A percentile compares a stretch with the other conserved stretches of the same genome.
Evolutionary conservation across 2,797 vertebrate genomes (phyloP).

Genomic region (Uromys caudimaculatus): DNA sequence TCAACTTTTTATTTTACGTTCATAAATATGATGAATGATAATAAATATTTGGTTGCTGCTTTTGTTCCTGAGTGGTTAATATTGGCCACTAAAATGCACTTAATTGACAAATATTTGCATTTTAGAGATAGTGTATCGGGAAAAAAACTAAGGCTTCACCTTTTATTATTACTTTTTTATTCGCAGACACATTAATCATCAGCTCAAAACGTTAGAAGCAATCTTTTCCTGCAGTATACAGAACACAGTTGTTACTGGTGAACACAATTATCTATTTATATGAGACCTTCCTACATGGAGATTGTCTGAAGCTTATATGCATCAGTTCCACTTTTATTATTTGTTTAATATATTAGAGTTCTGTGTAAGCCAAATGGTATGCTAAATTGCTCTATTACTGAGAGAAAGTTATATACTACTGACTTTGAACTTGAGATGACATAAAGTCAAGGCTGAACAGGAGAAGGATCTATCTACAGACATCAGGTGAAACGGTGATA

Average conservation of each 20-base stretch:
- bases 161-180: conserved; percentile 66
- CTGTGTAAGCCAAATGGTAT: not conserved
- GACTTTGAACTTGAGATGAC: not conserved
- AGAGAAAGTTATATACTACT: not conserved
- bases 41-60: conserved; percentile 59
- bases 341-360: conserved; percentile 52
- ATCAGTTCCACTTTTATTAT: conserved; percentile 34
- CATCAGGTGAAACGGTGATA: not conserved
- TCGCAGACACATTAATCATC: conserved; percentile 69
- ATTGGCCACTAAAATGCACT: conserved; percentile 49
- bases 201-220: conserved; percentile 50
- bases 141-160: conserved; percentile 30
- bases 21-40: not conserved
- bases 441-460: not conserved
- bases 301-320: conserved; percentile 27
- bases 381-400: not conserved
- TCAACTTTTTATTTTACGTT: conserved; percentile 29
- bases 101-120: conserved; percentile 71
- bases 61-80: conserved; percentile 27
- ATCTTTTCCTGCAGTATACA: conserved; percentile 49
- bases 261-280: conserved; percentile 60
- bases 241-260: conserved; percentile 35
- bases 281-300: not conserved
- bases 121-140: conserved; percentile 63
- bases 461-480: not conserved